Evolutionary conservation across 2,888 invertebrate species (phyloP), one percentile per base, ranked within the genome.

Genomic region (Coelinius sp.): DNA sequence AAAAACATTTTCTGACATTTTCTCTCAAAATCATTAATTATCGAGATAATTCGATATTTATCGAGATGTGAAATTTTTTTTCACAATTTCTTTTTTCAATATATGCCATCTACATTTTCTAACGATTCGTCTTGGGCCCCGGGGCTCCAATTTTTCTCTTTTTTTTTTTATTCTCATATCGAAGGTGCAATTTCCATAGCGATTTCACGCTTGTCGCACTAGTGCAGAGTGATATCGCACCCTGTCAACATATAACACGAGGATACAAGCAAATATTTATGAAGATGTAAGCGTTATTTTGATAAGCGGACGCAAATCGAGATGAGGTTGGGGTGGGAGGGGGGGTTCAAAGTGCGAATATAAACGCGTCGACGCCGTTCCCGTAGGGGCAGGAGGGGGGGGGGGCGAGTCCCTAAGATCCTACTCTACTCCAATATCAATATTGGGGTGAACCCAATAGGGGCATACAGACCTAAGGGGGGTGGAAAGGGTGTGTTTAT

Each of bases 221-320:
- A 68, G 25, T n/a, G 52, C 44, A 38, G 46, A 31, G 27, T 24
- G 71, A 25, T 62, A 78, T 59, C 14, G 10, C 63, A 52, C 25
- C 17, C 20, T 22, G 46, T 24, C 31, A 20, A 20, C 52, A 25
- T 82, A 83, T 80, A 80, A 80, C 75, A 75, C 65, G 66, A 73
- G 75, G 53, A 49, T 73, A 68, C 73, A 69, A 65, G 70, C 83
- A 86, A 86, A 86, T 86, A 87, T 87, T 87, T 85, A 87, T 86
- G 83, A 86, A 87, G 86, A 86, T 85, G 87, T 86, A 86, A 86
- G 82, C 85, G 83, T 86, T 86, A 86, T 87, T 87, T 85, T 86
- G 86, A 87, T 87, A 87, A 86, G 86, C 86, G 83, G 80, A 78
- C 78, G 79, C 75, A 79, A 82, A 83, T 82, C 79, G 83, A 80